Conservation (phyloP, 2,888 invertebrate genomes). For the Chloroclysta siterata region DNA sequence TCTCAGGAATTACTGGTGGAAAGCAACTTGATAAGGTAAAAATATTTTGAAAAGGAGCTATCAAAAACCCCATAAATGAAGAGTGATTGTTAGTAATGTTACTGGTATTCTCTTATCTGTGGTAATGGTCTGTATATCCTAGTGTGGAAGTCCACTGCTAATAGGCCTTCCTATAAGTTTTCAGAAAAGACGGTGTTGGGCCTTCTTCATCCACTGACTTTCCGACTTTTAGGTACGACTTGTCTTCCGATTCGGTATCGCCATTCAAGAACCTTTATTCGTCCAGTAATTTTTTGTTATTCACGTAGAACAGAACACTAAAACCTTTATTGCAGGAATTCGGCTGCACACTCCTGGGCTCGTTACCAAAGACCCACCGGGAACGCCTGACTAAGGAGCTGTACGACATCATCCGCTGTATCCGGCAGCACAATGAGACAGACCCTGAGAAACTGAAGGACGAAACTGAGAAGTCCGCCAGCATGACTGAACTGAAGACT, state of each 20-base stretch:
- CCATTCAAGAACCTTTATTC: no score
- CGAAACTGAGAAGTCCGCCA: slow-evolving; percentile 62
- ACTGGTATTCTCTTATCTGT: no score
- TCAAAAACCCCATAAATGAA: no score
- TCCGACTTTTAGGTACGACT: no score
- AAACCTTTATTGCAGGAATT: slow-evolving; percentile 63
- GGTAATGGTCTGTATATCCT: no score
- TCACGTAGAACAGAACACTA: neutral
- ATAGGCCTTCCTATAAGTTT: no score
- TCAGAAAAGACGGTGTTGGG: no score
- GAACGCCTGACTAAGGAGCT: slow-evolving; percentile 68
- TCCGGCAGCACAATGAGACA: slow-evolving; percentile 62
- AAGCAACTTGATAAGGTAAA: slow-evolving; percentile 71
- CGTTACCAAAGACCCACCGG: slow-evolving; percentile 65
- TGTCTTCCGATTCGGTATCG: no score
- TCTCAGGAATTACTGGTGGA: slow-evolving; percentile 72
- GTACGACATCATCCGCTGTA: slow-evolving; percentile 66
- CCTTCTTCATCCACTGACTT: no score
- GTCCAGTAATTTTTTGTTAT: no score
- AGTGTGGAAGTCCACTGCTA: no score
- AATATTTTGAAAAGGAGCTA: neutral
- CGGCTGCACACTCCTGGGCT: slow-evolving; percentile 71
- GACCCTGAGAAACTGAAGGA: slow-evolving; percentile 51
- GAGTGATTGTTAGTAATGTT: no score
- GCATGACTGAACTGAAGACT: slow-evolving; percentile 70